Percentiles rank a stretch among this genome's conserved stretches.
Conservation (phyloP, 1,140 invertebrate species). For the Apis cerana region DNA sequence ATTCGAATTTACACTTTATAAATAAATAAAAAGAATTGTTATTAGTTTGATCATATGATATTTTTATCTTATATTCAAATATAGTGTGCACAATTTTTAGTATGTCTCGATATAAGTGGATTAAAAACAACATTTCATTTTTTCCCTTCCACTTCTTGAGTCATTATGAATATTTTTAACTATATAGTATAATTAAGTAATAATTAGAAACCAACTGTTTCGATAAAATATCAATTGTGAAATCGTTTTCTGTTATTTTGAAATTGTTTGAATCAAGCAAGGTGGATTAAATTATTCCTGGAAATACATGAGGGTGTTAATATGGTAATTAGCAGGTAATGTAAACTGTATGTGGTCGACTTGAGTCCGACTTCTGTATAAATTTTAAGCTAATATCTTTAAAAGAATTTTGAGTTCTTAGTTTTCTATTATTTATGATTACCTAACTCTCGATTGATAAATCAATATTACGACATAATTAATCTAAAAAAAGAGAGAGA, state of each 20-base stretch:
- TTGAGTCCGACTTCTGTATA: slow-evolving; percentile 38
- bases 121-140: slow-evolving; percentile 24
- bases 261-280: slow-evolving; percentile 33
- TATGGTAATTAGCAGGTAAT: slow-evolving; percentile 57
- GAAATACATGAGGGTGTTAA: slow-evolving; percentile 46
- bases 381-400: slow-evolving; percentile 26
- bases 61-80: slow-evolving; percentile 23
- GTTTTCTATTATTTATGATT: slow-evolving; percentile 23
- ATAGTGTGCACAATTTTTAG: slow-evolving; percentile 45
- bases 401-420: neutral
- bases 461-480: neutral
- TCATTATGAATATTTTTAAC: slow-evolving; percentile 23
- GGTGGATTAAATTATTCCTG: slow-evolving; percentile 45
- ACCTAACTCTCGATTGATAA: neutral
- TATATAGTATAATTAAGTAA: slow-evolving; percentile 10
- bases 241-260: slow-evolving; percentile 10
- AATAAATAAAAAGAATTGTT: slow-evolving; percentile 24
- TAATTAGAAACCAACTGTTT: slow-evolving; percentile 22
- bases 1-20: slow-evolving; percentile 14
- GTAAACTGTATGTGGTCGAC: slow-evolving; percentile 38
- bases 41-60: slow-evolving; percentile 11
- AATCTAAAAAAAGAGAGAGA: slow-evolving; percentile 17
- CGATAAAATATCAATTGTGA: slow-evolving; percentile 28
- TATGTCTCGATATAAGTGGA: slow-evolving; percentile 25
- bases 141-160: slow-evolving; percentile 11